phyloP scores from a whole-genome alignment of 1,140 invertebrate genomes.

The Pectinophora gossypiella region DNA sequence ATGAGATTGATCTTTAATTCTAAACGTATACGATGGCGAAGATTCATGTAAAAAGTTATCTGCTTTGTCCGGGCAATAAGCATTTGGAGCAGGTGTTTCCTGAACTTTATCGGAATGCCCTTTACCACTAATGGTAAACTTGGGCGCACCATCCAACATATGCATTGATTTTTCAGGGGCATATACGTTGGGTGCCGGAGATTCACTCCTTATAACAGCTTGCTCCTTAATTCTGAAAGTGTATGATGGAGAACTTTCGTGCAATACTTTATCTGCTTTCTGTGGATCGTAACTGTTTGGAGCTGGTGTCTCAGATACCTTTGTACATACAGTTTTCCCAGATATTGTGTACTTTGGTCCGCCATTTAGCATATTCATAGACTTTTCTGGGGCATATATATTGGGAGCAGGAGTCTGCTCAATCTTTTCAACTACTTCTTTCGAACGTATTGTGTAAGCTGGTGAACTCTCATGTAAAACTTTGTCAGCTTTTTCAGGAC shows the following conservation, averaged over 20 bases:
- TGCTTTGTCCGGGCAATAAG: conserved; percentile 83
- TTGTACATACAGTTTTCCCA: conserved; percentile 72
- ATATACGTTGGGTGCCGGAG: conserved; percentile 81
- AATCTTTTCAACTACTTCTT: conserved; percentile 64
- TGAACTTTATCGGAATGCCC: conserved; percentile 69
- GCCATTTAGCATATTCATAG: conserved; percentile 78
- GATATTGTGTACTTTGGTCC: conserved; percentile 84
- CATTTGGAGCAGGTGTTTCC: conserved; percentile 83
- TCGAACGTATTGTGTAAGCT: conserved; percentile 70
- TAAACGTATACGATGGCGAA: conserved; percentile 84
- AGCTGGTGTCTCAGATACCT: conserved; percentile 80
- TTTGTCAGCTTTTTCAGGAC: conserved; percentile 78
- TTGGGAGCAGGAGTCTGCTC: conserved; percentile 74
- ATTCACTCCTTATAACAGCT: conserved; percentile 74
- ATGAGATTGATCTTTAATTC: conserved; percentile 77
- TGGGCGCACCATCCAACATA: conserved; percentile 76
- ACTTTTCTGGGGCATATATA: conserved; percentile 83
- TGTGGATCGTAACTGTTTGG: conserved; percentile 85
- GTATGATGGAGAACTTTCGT: conserved; percentile 72
- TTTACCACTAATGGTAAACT: conserved; percentile 78
- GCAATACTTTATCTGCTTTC: conserved; percentile 75
- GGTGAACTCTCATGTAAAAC: conserved; percentile 72
- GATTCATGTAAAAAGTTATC: conserved; percentile 78
- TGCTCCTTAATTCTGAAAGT: conserved; percentile 72
- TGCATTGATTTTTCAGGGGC: conserved; percentile 80